Evolutionary conservation across 2,888 invertebrate genomes (phyloP).

Genomic region (Deilephila elpenor): DNA sequence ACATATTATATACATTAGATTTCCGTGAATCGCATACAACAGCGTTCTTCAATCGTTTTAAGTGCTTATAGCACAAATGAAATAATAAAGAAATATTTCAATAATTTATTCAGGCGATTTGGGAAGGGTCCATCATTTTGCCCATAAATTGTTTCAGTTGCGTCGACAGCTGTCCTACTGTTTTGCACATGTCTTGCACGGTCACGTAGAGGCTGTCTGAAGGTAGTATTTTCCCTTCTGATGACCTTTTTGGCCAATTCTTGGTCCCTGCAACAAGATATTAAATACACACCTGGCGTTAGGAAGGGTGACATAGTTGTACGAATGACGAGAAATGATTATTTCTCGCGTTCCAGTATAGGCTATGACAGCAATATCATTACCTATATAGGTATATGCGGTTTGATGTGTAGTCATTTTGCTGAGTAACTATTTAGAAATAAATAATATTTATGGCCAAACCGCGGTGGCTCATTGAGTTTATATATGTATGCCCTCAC

Average conservation of each 20-base stretch:
- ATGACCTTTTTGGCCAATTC: background rate
- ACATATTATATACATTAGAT: too few species aligned
- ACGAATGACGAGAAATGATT: too few species aligned
- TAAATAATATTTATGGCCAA: too few species aligned
- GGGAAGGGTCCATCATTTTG: conserved; percentile 41
- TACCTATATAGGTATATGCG: too few species aligned
- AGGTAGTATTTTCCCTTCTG: conserved; percentile 13
- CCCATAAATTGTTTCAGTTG: conserved; percentile 52
- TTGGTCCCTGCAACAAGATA: background rate
- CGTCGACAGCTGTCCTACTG: conserved; percentile 51
- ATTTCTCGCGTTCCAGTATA: too few species aligned
- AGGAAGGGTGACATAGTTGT: background rate
- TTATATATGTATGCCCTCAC: too few species aligned
- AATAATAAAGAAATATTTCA: background rate
- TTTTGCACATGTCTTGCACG: conserved; percentile 53
- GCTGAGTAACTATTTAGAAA: too few species aligned
- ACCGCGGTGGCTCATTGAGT: too few species aligned
- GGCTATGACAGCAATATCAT: too few species aligned
- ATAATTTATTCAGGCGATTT: conserved; percentile 4
- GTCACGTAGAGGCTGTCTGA: conserved; percentile 31
- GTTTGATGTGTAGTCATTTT: too few species aligned
- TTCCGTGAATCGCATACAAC: too few species aligned
- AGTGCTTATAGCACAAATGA: background rate
- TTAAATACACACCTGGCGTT: background rate
- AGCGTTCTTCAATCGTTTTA: too few species aligned